Conservation (phyloP, 2,888 invertebrate species). For the Xylota segnis region DNA sequence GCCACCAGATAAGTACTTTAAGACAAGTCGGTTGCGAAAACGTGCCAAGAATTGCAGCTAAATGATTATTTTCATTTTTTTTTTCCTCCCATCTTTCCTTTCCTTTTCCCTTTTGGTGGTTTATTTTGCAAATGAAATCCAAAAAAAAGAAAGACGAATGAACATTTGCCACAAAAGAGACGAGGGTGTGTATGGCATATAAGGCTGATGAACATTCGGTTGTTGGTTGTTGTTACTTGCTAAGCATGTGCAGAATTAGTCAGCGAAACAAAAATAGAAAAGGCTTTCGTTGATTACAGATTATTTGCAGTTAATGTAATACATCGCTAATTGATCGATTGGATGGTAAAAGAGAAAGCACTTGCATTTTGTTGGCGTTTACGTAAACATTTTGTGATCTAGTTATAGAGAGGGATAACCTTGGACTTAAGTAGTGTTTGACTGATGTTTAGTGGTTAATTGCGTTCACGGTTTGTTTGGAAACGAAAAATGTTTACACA, state of each 20-base stretch:
- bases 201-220: slow-evolving; percentile 46
- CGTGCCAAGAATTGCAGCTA: slow-evolving; percentile 78
- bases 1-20: slow-evolving; percentile 82
- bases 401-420: not conserved
- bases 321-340: slow-evolving; percentile 2
- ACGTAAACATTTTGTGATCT: not conserved
- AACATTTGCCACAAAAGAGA: not conserved
- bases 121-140: slow-evolving; percentile 5
- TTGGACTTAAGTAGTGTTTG: not conserved
- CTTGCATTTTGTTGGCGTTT: not conserved
- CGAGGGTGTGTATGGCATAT: not conserved
- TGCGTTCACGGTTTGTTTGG: not conserved
- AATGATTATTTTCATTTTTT: slow-evolving; percentile 16
- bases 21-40: slow-evolving; percentile 77
- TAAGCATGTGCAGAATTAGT: not conserved
- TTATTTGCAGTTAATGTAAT: slow-evolving; percentile 1
- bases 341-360: not conserved
- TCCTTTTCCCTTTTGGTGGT: not conserved
- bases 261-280: not conserved
- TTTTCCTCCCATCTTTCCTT: not conserved
- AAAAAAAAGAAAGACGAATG: not conserved
- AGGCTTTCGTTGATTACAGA: not conserved
- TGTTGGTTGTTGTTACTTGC: slow-evolving; percentile 36
- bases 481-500: not conserved
- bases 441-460: not conserved